A percentile compares a stretch with the other conserved stretches of the same genome.
These are phyloP conservation scores for Patiria pectinifera DNA, from an alignment of 53 echinoderm and acorn worm genomes.

Conservation along the genomic window DNA sequence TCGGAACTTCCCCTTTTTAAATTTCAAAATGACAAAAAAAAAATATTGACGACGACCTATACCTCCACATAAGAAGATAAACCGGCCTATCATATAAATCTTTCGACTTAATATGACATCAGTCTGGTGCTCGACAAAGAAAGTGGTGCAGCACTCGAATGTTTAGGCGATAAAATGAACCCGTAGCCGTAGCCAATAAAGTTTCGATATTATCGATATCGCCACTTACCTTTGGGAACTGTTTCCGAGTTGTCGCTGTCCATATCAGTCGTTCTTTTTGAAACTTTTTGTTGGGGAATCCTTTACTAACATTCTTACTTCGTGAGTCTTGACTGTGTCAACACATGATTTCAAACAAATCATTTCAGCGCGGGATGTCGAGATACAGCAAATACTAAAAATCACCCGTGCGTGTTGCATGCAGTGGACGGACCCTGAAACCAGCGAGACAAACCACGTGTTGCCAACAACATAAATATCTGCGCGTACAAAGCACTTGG, in stretches of 20 bases:
- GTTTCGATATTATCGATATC: not conserved
- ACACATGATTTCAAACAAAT: not conserved
- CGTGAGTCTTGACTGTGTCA: not conserved
- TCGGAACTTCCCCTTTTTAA: constrained; percentile 83
- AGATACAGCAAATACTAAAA: not conserved
- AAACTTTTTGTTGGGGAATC: not conserved
- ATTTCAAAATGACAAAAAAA: not conserved
- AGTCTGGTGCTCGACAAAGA: too few relatives aligned
- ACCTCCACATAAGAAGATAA: too few relatives aligned
- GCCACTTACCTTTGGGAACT: constrained; percentile 11
- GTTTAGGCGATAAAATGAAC: too few relatives aligned
- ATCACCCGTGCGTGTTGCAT: not conserved
- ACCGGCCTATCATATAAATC: too few relatives aligned
- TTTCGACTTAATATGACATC: too few relatives aligned
- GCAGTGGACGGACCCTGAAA: too few relatives aligned
- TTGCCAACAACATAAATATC: not conserved
- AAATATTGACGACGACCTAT: not conserved
- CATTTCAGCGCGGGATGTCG: not conserved
- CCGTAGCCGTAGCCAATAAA: not conserved
- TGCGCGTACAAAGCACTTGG: not conserved
- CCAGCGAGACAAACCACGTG: not conserved
- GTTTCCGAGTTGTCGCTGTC: constrained; percentile 11
- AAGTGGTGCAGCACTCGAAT: too few relatives aligned
- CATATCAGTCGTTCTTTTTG: not conserved
- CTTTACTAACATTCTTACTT: not conserved